phyloP scores from a whole-genome alignment of 2,888 invertebrate species.

The Xanthia icteritia region DNA sequence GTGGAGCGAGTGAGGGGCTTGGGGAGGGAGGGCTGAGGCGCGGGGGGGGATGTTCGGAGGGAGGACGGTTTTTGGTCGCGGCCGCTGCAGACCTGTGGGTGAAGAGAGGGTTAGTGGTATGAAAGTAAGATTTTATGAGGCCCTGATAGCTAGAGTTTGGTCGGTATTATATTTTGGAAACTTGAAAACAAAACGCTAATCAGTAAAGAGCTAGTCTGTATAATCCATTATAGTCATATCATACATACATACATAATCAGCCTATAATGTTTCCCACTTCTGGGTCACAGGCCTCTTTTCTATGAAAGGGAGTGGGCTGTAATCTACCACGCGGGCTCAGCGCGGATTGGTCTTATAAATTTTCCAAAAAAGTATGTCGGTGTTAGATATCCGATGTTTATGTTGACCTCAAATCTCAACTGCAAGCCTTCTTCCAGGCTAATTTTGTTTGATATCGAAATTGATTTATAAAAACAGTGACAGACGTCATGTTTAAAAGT shows the following conservation, averaged over 20 bases:
- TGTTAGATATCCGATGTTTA: too few relatives aligned
- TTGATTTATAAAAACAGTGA: neutral
- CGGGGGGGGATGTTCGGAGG: slow-evolving; percentile 84
- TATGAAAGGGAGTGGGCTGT: too few relatives aligned
- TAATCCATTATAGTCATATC: too few relatives aligned
- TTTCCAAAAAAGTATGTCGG: too few relatives aligned
- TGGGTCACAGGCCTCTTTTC: too few relatives aligned
- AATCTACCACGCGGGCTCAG: too few relatives aligned
- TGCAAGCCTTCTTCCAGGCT: neutral
- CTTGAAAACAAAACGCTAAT: neutral
- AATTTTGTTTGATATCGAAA: neutral
- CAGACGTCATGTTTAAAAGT: neutral
- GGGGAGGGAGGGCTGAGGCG: slow-evolving; percentile 73
- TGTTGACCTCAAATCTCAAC: too few relatives aligned
- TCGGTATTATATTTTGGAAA: too few relatives aligned
- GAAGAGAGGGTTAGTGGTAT: neutral
- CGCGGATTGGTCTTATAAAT: too few relatives aligned
- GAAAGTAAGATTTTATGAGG: neutral
- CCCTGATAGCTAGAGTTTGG: too few relatives aligned
- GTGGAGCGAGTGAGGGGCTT: slow-evolving; percentile 80
- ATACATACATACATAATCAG: too few relatives aligned
- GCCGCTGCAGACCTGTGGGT: slow-evolving; percentile 86
- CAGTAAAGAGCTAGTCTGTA: neutral
- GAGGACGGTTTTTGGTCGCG: slow-evolving; percentile 85
- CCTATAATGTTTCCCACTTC: too few relatives aligned